Evolutionary conservation across 2,113 vertebrate species (phyloP), one percentile per base, ranked within the genome.

Genomic region (Opisthocomus hoazin): DNA sequence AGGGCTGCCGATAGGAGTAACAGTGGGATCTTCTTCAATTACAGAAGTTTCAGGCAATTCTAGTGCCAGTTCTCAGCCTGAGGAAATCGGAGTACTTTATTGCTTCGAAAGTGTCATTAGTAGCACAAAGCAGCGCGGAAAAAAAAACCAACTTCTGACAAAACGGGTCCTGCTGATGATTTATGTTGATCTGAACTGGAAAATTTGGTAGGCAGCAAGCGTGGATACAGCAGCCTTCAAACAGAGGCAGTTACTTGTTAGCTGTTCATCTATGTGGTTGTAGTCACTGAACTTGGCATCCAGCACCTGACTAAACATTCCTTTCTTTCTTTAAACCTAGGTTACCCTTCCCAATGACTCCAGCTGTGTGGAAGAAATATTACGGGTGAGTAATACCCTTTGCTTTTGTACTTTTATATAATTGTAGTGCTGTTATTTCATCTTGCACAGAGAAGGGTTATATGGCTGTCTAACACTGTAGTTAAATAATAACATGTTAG

Each of bases 361-460:
- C 98, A 99, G 98, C 98, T 99, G 99, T 96, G 99, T 99, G 90
- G 99, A 99, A 96, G 99, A 99, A 98, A 99, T 99, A 98, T 96
- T 99, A 80, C 98, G 99, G 98, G 99, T 99, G 97, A 98, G 99
- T 98, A 93, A 82, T 95, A 80, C 90, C 46, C 41, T 63, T 95
- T 95, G 89, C 36, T 84, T 96, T 93, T 94, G 87, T 82, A 64
- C 82, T 88, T 64, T 84, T 94, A 32, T 54, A 18, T 84, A 91
- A 88, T 39, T 89, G 70, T 65, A 63, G 58, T 79, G 46, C 53
- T 78, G 39, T 60, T 79, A 34, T 83, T 94, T 95, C 53, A 23
- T 84, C 69, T 65, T 90, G 50, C 71, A 68, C 54, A 37, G 66
- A 79, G 19, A 76, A 63, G 45, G 16, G 34, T 91, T 92, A 16